phyloP scores from a whole-genome alignment of 2,113 vertebrate genomes.

The Dipodomys ordii region DNA sequence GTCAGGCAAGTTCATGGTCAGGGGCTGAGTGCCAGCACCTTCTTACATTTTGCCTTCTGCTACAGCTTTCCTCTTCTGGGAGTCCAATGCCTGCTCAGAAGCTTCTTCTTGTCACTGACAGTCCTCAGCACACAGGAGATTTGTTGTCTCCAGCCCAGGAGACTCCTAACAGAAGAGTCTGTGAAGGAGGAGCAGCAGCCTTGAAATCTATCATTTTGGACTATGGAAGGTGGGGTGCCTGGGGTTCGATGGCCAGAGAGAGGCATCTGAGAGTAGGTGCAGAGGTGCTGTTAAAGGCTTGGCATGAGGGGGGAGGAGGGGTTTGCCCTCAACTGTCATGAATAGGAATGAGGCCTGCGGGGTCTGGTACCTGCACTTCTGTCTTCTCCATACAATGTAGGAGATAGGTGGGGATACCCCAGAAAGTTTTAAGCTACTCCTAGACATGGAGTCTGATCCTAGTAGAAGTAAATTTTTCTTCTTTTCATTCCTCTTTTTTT shows the following conservation, averaged over 20 bases:
- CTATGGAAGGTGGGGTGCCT: not conserved
- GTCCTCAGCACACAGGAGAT: not conserved
- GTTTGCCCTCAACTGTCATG: not conserved
- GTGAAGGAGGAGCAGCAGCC: slow-evolving; percentile 29
- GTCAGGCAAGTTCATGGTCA: not conserved
- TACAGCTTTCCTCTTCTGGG: not conserved
- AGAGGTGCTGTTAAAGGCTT: not conserved
- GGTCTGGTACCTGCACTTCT: not conserved
- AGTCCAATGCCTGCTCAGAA: not conserved
- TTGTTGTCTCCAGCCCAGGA: slow-evolving; percentile 30
- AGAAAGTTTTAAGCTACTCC: not conserved
- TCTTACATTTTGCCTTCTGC: not conserved
- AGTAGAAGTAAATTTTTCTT: not conserved
- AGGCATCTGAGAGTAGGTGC: too few species aligned
- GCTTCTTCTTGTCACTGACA: not conserved
- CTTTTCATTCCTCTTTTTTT: too few species aligned
- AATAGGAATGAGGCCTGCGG: not conserved
- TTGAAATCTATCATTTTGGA: not conserved
- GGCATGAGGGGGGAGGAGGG: not conserved
- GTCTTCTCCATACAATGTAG: slow-evolving; percentile 3
- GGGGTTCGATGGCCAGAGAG: not conserved
- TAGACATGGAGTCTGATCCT: not conserved
- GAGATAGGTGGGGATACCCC: not conserved
- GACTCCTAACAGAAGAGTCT: not conserved
- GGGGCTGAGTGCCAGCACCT: not conserved